phyloP scores from a whole-genome alignment of 2,888 invertebrate genomes.

The Lissonota sp. region DNA sequence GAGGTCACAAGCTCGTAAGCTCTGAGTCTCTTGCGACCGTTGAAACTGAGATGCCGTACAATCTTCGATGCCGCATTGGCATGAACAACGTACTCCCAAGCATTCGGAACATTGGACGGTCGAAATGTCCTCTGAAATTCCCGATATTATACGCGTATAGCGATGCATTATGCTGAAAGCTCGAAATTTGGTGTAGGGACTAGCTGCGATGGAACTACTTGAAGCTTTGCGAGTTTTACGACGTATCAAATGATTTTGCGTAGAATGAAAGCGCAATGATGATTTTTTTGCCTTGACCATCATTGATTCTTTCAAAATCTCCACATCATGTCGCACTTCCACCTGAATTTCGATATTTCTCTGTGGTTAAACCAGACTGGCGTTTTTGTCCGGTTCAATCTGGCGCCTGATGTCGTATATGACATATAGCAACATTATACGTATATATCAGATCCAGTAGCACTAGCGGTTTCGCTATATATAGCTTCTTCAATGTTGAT shows the following conservation, averaged over 20 bases:
- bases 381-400: constrained; percentile 41
- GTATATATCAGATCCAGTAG: constrained; percentile 11
- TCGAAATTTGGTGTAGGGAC: neutral
- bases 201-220: neutral
- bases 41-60: constrained; percentile 31
- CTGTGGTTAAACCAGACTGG: constrained; percentile 11
- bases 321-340: too few species aligned
- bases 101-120: constrained; percentile 29
- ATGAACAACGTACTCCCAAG: constrained; percentile 21
- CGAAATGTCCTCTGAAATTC: constrained; percentile 31
- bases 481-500: constrained; percentile 37
- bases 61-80: constrained; percentile 41
- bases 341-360: constrained; percentile 10
- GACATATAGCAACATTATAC: neutral
- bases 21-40: constrained; percentile 19
- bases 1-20: constrained; percentile 40
- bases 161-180: constrained; percentile 4
- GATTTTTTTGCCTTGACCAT: too few species aligned
- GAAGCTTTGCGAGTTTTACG: neutral
- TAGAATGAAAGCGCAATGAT: neutral
- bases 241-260: neutral
- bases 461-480: constrained; percentile 17
- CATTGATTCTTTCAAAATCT: too few species aligned
- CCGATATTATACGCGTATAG: neutral
- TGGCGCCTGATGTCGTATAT: constrained; percentile 42